Evolutionary conservation across 2,113 vertebrate species (phyloP), one percentile per base, ranked within the genome.

Genomic region (Plotosus lineatus): DNA sequence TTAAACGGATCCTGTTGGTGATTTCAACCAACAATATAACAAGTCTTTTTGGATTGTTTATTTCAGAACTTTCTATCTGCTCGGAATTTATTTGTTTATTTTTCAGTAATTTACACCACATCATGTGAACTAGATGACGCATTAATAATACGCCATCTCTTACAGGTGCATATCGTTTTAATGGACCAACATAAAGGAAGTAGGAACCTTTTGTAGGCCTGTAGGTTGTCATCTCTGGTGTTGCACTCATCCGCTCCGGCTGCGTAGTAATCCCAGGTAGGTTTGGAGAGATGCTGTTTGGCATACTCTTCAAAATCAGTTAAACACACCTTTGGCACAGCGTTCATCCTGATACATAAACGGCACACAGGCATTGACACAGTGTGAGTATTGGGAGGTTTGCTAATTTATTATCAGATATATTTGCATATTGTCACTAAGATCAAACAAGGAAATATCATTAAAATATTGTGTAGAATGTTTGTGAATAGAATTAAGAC

Each of bases 301-400:
- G 97, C 97, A n/a, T 93, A 94, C 56, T 90, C 91, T 89, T 96
- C 94, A 0, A 96, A 98, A 86, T 98, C 97, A n/a, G 92, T 93
- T 82, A 99, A 86, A 86, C 95, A 98, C 17, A 95, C 93, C 92
- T 97, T 91, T 31, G 94, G 61, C 96, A 97, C 97, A 23, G 28
- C 23, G 48, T 73, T 28, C 31, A 73, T 73, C 46, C 46, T 73
- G 28, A 50, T 36, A 51, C 9, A 73, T 51, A 73, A 73, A 46
- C 12, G 51, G 19, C 28, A 73, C 46, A 72, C 46, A 50, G 7
- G 14, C 48, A 3, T 50, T 33, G 26, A 50, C 42, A 72, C 69
- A 51, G 33, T 4, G 0, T 33, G 26, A 1, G 19, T 14, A 66
- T 12, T 66, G 36, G 36, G 19, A 7, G 28, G 61, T n/a, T 68